Evolutionary conservation across 1,140 invertebrate genomes (phyloP), one percentile per base, ranked within the genome.

Genomic region (Epicauta chinensis): DNA sequence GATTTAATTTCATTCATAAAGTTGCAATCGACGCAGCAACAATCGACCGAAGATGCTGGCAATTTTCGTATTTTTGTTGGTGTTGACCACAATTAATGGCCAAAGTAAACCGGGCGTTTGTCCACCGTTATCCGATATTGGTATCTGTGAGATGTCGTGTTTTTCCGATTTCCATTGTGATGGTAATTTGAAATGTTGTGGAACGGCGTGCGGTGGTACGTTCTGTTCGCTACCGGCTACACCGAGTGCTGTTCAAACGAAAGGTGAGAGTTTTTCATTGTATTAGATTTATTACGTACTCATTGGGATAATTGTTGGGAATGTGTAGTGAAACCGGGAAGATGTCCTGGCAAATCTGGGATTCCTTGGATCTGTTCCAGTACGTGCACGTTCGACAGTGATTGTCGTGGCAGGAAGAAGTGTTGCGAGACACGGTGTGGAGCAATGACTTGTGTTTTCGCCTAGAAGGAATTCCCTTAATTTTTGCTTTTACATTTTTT

Each of bases 341-440:
- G 55, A 1, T 81, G 80, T 47, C 78, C 80, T 0, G 61, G 67
- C 10, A 56, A 61, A 40, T 75, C 78, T 3, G 69, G 66, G 0
- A 79, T 79, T 6, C 71, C 74, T 40, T 81, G 79, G 79, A 64
- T 80, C 1, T 81, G 80, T 51, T 73, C 77, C 1, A 73, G 78
- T 51, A 75, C 73, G 0, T 82, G 80, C 48, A 75, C 67, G 0
- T 55, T 62, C 0, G 80, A 81, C 60, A 71, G 65, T 1, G 78
- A 82, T 60, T 82, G 80, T 45, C 66, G 66, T 2, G 70, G 75
- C 0, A 57, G 60, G 0, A 69, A 71, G 17, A 81, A 81, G 53
- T 82, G 80, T 59, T 82, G 80, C 51, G 69, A 67, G 42, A 81
- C 80, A 64, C 66, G 79, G 31, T 82, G 80, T 42, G 79, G 79